Conservation (phyloP, 2,888 invertebrate genomes). For the Tryphoninae sp. region DNA sequence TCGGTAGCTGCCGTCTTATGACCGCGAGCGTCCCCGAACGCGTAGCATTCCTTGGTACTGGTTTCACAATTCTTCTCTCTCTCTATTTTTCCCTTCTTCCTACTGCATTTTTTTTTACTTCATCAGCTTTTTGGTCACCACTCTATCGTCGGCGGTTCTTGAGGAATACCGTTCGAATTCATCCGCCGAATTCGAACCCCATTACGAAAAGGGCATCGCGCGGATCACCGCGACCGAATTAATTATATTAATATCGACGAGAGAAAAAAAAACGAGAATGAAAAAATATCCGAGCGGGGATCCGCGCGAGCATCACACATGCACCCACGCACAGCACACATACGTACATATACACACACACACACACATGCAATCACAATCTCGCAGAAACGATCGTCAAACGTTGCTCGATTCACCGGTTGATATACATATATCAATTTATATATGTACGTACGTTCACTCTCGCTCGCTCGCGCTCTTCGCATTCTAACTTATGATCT, state of each 20-base stretch:
- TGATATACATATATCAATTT: slow-evolving; percentile 40
- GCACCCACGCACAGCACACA: neutral
- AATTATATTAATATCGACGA: slow-evolving; percentile 43
- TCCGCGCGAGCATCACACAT: neutral
- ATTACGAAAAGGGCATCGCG: slow-evolving; percentile 21
- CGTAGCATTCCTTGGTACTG: slow-evolving; percentile 37
- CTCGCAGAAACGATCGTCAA: slow-evolving; percentile 56
- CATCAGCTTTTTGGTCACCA: slow-evolving; percentile 33
- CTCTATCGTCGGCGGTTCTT: slow-evolving; percentile 28
- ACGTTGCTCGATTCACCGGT: slow-evolving; percentile 55
- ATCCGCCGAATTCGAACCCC: slow-evolving; percentile 18
- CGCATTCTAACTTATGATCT: slow-evolving; percentile 13
- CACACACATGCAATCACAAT: slow-evolving; percentile 27
- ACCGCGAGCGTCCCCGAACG: slow-evolving; percentile 42
- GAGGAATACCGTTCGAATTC: slow-evolving; percentile 22
- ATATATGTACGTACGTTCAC: slow-evolving; percentile 24
- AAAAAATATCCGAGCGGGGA: slow-evolving; percentile 24
- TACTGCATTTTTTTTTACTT: neutral
- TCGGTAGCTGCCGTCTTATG: slow-evolving; percentile 37
- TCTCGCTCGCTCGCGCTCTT: slow-evolving; percentile 7
- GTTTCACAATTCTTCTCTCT: slow-evolving; percentile 6
- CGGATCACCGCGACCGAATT: slow-evolving; percentile 27
- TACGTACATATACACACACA: neutral
- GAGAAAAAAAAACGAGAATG: slow-evolving; percentile 13
- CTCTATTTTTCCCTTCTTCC: neutral